Evolutionary conservation across 2,113 vertebrate species (phyloP).

Genomic region (Isichthys henryi): DNA sequence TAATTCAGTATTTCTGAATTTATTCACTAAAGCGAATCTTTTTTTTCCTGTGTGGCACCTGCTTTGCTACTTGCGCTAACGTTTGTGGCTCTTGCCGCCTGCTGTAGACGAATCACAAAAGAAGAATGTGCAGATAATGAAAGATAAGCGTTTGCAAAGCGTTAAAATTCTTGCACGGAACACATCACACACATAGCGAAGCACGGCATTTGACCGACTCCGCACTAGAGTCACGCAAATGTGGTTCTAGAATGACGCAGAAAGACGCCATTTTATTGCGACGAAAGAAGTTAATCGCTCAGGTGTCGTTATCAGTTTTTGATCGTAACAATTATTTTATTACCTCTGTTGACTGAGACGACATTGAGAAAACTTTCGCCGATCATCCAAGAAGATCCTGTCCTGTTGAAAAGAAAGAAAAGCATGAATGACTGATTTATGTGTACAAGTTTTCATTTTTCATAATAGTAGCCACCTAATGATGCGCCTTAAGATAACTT

Average conservation of each 20-base stretch:
- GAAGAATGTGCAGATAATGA: slow-evolving; percentile 15
- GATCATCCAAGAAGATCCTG: neutral
- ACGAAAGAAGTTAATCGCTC: neutral
- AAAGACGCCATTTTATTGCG: neutral
- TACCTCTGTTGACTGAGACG: slow-evolving; percentile 29
- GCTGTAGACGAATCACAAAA: slow-evolving; percentile 9
- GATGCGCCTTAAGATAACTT: neutral
- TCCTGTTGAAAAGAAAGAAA: neutral
- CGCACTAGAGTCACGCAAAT: neutral
- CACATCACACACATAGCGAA: slow-evolving; percentile 2
- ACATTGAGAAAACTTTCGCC: slow-evolving; percentile 24
- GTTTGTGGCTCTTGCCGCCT: neutral
- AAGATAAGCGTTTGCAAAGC: slow-evolving; percentile 19
- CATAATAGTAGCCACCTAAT: neutral
- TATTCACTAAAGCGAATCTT: neutral
- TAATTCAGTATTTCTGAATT: neutral
- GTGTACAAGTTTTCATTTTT: neutral
- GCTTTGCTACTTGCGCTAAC: neutral
- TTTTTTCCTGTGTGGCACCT: neutral
- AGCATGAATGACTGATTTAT: neutral
- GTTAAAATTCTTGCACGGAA: neutral
- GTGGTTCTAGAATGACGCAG: slow-evolving; percentile 10
- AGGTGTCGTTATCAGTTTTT: neutral
- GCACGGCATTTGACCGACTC: neutral
- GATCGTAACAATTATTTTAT: slow-evolving; percentile 6